Evolutionary conservation across 2,888 invertebrate genomes (phyloP).

Genomic region (Acrocyrtus sp.): DNA sequence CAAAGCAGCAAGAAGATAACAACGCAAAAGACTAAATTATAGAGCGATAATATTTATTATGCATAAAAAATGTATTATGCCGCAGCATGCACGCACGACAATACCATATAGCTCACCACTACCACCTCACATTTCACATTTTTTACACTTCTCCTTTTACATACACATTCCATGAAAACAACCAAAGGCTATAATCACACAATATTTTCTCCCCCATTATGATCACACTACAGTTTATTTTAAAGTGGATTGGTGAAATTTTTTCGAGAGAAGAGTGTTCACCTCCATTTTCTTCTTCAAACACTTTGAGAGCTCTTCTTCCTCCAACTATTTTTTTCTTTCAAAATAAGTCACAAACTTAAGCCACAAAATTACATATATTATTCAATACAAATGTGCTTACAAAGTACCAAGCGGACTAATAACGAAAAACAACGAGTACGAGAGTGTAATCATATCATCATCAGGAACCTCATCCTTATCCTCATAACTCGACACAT

Average conservation of each 20-base stretch:
- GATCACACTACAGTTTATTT: background rate
- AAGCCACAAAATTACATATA: background rate
- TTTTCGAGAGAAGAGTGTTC: background rate
- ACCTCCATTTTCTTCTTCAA: background rate
- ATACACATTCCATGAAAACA: too few relatives aligned
- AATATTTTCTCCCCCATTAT: background rate
- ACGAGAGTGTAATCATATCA: background rate
- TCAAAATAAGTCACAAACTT: background rate
- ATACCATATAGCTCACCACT: background rate
- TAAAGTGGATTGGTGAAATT: background rate
- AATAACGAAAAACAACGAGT: too few relatives aligned
- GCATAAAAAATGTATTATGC: constrained; percentile 43
- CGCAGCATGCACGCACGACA: constrained; percentile 40
- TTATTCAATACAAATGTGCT: background rate
- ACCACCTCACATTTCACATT: constrained; percentile 35
- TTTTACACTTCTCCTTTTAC: too few relatives aligned
- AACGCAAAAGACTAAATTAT: constrained; percentile 44
- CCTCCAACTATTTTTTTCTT: background rate
- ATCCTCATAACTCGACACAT: background rate
- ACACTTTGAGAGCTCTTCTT: too few relatives aligned
- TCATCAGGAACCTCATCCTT: background rate
- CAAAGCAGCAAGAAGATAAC: constrained; percentile 37
- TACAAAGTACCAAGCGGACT: background rate
- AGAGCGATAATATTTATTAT: constrained; percentile 24
- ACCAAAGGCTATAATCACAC: constrained; percentile 32